phyloP scores from a whole-genome alignment of 2,797 vertebrate species.

The Cottoperca gobio region DNA sequence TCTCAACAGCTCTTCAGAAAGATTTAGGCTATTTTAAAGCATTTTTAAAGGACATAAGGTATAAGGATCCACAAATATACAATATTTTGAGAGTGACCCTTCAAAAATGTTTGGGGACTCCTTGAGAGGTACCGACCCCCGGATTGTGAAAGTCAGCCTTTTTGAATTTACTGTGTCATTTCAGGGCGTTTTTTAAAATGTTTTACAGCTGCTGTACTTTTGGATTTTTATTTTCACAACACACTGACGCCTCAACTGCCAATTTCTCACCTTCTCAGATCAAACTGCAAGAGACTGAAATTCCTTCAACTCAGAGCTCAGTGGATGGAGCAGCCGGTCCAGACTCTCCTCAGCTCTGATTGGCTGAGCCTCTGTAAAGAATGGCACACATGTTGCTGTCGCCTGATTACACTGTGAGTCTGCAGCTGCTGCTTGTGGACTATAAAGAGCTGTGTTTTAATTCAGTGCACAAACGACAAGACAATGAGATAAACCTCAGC shows the following conservation, averaged over 20 bases:
- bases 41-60: not conserved
- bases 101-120: not conserved
- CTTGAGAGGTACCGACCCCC: not conserved
- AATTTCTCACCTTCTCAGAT: too few species aligned
- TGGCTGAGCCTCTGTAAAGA: constrained; percentile 24
- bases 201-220: too few species aligned
- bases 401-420: not conserved
- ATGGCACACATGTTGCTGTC: constrained; percentile 18
- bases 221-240: too few species aligned
- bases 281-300: not conserved
- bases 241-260: too few species aligned
- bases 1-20: too few species aligned
- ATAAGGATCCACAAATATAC: not conserved
- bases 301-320: not conserved
- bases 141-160: not conserved
- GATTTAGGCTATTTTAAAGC: too few species aligned
- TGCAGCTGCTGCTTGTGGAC: not conserved
- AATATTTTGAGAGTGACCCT: not conserved
- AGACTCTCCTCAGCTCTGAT: constrained; percentile 13
- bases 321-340: not conserved
- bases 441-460: not conserved
- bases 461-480: too few species aligned
- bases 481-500: not conserved
- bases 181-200: too few species aligned
- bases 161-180: too few species aligned